A percentile compares a stretch with the other conserved stretches of the same genome.
Evolutionary conservation across 2,888 invertebrate species (phyloP).

Genomic region (Orthosia incerta): DNA sequence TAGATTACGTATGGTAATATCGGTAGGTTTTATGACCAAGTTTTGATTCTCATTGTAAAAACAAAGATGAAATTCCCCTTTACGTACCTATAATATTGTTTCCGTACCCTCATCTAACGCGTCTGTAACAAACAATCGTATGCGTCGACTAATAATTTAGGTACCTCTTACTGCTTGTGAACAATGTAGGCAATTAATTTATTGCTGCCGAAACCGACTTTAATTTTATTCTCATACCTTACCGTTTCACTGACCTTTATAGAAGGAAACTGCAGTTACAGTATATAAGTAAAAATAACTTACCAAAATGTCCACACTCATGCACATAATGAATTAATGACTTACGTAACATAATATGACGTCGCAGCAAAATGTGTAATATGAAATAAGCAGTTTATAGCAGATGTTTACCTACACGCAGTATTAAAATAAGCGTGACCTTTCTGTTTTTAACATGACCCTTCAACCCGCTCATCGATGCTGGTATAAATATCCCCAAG

Average conservation of each 20-base stretch:
- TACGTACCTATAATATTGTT: constrained; percentile 15
- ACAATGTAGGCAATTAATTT: constrained; percentile 32
- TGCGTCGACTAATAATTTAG: constrained; percentile 6
- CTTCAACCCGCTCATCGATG: constrained; percentile 71
- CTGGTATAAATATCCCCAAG: constrained; percentile 80
- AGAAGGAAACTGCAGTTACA: constrained; percentile 30
- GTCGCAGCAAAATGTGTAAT: constrained; percentile 30
- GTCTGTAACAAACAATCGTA: constrained; percentile 27
- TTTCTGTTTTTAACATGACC: constrained; percentile 78
- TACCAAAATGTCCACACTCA: constrained; percentile 32
- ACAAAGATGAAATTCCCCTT: constrained; percentile 23
- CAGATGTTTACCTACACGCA: constrained; percentile 39
- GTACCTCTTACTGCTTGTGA: constrained; percentile 10
- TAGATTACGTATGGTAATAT: not conserved
- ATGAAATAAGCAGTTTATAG: constrained; percentile 35
- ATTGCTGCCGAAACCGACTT: constrained; percentile 22
- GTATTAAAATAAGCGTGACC: constrained; percentile 73
- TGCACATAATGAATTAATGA: constrained; percentile 33
- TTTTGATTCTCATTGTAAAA: constrained; percentile 28
- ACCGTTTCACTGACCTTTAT: constrained; percentile 43
- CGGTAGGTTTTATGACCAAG: not conserved
- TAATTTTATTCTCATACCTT: constrained; percentile 28
- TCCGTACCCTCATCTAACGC: constrained; percentile 24
- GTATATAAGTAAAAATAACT: constrained; percentile 33
- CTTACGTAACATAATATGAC: constrained; percentile 33